Evolutionary conservation across 2,113 vertebrate genomes (phyloP).

Genomic region (Chitala chitala): DNA sequence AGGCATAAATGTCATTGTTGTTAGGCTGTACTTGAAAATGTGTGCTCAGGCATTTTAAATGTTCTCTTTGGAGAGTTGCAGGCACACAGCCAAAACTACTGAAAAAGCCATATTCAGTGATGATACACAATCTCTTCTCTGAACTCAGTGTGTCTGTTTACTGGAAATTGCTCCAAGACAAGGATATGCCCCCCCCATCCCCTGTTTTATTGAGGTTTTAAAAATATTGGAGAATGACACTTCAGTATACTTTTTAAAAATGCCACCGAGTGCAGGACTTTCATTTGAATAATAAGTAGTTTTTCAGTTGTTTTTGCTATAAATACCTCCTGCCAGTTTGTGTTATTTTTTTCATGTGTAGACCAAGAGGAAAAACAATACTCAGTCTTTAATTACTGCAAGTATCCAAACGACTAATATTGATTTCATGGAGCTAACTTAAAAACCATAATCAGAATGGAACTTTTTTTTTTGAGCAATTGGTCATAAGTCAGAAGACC

Average conservation of each 20-base stretch:
- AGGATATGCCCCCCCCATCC: not conserved
- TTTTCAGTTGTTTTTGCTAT: too few species aligned
- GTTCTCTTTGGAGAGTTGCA: slow-evolving; percentile 35
- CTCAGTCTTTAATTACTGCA: not conserved
- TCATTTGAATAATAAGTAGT: too few species aligned
- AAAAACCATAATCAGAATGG: not conserved
- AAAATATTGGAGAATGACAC: too few species aligned
- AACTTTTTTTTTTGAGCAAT: not conserved
- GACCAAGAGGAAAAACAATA: not conserved
- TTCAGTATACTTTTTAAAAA: too few species aligned
- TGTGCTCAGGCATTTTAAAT: not conserved
- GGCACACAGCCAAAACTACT: slow-evolving; percentile 42
- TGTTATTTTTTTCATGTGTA: too few species aligned
- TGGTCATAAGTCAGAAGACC: not conserved
- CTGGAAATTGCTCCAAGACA: not conserved
- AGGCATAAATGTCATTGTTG: too few species aligned
- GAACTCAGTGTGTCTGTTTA: slow-evolving; percentile 26
- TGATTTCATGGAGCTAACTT: not conserved
- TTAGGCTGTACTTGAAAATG: not conserved
- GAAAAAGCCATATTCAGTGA: slow-evolving; percentile 65
- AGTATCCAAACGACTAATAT: not conserved
- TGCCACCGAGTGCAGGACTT: too few species aligned
- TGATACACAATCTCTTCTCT: slow-evolving; percentile 44
- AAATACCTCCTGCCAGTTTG: too few species aligned
- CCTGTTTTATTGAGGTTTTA: too few species aligned